Evolutionary conservation across 2,113 vertebrate genomes (phyloP).

Genomic region (Mesembrinibis cayennensis): DNA sequence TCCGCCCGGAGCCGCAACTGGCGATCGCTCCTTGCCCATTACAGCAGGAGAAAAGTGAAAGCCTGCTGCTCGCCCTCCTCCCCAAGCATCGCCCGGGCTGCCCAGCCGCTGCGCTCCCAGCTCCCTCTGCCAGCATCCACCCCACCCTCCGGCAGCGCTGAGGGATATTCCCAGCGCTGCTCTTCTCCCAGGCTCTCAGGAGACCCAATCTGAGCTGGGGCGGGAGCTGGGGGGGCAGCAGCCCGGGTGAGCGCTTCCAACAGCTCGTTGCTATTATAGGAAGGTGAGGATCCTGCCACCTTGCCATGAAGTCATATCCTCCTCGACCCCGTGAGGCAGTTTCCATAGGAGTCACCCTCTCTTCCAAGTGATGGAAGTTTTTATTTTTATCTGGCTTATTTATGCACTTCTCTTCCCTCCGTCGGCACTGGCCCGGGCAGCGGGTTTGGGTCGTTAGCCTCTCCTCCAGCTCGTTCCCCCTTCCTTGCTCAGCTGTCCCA

Average conservation of each 20-base stretch:
- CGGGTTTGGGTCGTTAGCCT: not conserved
- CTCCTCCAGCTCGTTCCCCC: not conserved
- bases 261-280: not conserved
- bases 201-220: not conserved
- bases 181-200: not conserved
- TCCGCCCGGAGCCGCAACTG: not conserved
- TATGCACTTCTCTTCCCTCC: not conserved
- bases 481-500: not conserved
- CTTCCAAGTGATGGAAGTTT: constrained; percentile 31
- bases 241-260: not conserved
- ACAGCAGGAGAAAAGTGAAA: constrained; percentile 12
- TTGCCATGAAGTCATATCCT: constrained; percentile 32
- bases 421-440: accelerated
- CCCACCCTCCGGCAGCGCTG: not conserved
- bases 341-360: constrained; percentile 36
- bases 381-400: constrained; percentile 59
- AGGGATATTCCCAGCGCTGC: not conserved
- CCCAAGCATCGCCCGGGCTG: not conserved
- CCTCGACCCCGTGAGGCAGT: not conserved
- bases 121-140: not conserved
- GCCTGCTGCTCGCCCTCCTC: not conserved
- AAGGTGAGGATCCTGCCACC: constrained; percentile 20
- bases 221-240: not conserved
- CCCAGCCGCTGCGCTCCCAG: accelerated
- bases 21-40: not conserved